These are phyloP conservation scores for Scartelaos histophorus DNA, from an alignment of 2,113 vertebrate genomes.

Conservation along the genomic window DNA sequence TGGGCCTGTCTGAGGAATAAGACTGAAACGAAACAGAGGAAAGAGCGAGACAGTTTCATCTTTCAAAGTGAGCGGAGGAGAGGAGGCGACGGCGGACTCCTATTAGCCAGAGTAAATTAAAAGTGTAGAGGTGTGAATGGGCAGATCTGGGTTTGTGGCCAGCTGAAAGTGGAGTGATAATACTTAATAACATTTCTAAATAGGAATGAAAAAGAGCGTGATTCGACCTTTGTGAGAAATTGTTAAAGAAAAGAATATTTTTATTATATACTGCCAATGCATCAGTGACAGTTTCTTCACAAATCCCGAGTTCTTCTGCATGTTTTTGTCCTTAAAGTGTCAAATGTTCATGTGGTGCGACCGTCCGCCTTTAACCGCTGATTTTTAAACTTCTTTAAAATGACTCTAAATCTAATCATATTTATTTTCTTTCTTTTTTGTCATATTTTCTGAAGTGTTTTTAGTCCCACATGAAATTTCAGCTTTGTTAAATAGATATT, in stretches of 20 bases:
- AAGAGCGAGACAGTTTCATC: constrained; percentile 24
- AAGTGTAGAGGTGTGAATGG: not conserved
- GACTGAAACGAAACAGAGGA: constrained; percentile 23
- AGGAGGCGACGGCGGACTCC: constrained; percentile 3
- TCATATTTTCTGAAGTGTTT: no score
- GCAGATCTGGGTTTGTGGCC: not conserved
- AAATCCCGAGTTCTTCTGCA: no score
- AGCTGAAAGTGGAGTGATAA: not conserved
- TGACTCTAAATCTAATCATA: no score
- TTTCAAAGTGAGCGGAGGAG: constrained; percentile 14
- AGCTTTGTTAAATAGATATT: no score
- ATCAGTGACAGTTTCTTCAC: no score
- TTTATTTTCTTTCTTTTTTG: no score
- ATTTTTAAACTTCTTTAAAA: no score
- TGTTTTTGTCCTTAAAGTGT: no score
- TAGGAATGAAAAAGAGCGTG: not conserved
- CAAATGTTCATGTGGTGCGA: no score
- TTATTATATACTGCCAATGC: no score
- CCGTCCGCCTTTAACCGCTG: no score
- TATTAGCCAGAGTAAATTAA: constrained; percentile 8
- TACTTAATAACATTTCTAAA: not conserved
- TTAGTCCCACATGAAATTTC: no score
- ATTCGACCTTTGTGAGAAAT: not conserved
- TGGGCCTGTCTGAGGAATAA: constrained; percentile 20
- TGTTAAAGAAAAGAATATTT: not conserved